Conservation (phyloP, 2,888 invertebrate genomes). For the Eristalis pertinax region DNA sequence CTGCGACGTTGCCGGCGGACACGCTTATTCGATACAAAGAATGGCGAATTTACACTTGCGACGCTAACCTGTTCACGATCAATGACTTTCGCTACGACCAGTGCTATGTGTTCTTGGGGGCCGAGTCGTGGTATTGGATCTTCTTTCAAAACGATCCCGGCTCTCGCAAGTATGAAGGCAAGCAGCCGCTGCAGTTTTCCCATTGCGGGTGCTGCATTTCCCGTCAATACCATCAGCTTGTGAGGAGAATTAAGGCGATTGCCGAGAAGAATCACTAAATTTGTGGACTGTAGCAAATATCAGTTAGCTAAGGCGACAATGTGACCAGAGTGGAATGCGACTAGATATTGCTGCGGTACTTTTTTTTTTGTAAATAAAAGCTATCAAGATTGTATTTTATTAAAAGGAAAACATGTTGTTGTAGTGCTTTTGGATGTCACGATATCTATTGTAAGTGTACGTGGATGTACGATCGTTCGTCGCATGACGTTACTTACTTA, state of each 20-base stretch:
- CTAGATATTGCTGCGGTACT: no score
- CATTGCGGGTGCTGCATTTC: slow-evolving; percentile 10
- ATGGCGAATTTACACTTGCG: not conserved
- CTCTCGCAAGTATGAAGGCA: not conserved
- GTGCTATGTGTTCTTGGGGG: slow-evolving; percentile 3
- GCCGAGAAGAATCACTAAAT: not conserved
- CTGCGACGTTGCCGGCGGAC: not conserved
- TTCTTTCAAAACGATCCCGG: slow-evolving; percentile 7
- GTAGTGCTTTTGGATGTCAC: no score
- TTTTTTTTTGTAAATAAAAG: not conserved
- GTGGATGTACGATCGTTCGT: no score
- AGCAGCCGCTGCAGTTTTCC: not conserved
- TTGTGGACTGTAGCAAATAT: not conserved
- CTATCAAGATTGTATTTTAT: no score
- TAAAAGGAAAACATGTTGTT: no score
- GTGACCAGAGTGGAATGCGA: not conserved
- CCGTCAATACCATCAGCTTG: not conserved
- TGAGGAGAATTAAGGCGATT: not conserved
- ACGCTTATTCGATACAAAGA: not conserved
- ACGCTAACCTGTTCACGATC: not conserved
- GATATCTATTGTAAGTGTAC: no score
- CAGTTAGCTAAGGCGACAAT: not conserved
- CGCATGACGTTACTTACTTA: no score
- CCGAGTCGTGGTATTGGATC: not conserved
- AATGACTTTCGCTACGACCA: slow-evolving; percentile 1